A percentile compares a stretch with the other conserved stretches of the same genome.
Evolutionary conservation across 2,888 invertebrate genomes (phyloP).

Genomic region (Aleiodes testaceus): DNA sequence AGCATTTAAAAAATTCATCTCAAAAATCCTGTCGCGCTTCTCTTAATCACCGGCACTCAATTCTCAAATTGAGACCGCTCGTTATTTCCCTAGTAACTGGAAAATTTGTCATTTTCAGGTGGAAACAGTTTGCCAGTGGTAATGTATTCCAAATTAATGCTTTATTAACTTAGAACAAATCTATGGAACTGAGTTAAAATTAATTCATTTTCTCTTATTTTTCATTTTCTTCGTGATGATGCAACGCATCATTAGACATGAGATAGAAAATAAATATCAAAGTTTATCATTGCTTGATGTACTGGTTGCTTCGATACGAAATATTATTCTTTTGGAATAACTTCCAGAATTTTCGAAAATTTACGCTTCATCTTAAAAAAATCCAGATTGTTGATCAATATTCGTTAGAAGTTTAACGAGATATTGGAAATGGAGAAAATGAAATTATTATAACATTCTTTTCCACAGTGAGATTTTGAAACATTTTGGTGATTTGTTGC

Average conservation of each 20-base stretch:
- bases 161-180: slow-evolving; percentile 32
- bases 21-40: too few relatives aligned
- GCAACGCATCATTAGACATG: neutral
- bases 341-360: neutral
- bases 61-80: too few relatives aligned
- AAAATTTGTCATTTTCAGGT: slow-evolving; percentile 57
- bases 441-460: slow-evolving; percentile 29
- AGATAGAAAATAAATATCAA: neutral
- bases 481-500: slow-evolving; percentile 41
- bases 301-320: neutral
- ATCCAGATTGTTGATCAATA: neutral
- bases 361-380: neutral
- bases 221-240: neutral
- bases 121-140: slow-evolving; percentile 72
- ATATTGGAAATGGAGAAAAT: neutral
- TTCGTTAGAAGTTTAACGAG: neutral
- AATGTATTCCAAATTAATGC: slow-evolving; percentile 65
- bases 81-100: neutral
- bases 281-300: neutral
- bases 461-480: neutral
- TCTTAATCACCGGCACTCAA: too few relatives aligned
- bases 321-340: neutral
- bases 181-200: neutral
- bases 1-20: too few relatives aligned
- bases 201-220: slow-evolving; percentile 11